Percentiles rank a stretch among this genome's conserved stretches.
phyloP scores from a whole-genome alignment of 1,140 invertebrate genomes.

The Philotrypesis tridentata region DNA sequence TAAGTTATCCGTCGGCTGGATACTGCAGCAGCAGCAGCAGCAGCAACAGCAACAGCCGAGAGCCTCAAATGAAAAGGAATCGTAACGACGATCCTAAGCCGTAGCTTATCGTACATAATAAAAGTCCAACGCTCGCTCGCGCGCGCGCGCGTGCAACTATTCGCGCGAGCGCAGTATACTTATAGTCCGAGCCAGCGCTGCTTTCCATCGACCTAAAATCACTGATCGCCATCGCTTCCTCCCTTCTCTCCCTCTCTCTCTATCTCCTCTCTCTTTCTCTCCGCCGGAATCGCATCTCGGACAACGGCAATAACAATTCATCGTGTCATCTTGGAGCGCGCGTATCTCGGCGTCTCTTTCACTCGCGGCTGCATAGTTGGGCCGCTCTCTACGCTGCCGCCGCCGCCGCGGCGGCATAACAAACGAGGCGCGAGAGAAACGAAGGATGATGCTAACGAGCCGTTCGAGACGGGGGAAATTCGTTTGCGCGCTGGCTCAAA shows the following conservation, averaged over 20 bases:
- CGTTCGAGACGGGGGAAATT: neutral
- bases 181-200: neutral
- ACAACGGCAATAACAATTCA: neutral
- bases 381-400: too few species aligned
- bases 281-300: neutral
- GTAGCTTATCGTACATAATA: too few species aligned
- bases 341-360: neutral
- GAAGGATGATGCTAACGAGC: neutral
- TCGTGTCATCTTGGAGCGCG: neutral
- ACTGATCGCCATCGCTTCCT: neutral
- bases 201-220: conserved; percentile 27
- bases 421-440: neutral
- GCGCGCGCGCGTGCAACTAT: neutral
- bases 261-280: conserved; percentile 18
- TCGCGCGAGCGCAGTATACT: neutral
- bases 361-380: too few species aligned
- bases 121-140: neutral
- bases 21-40: too few species aligned
- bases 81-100: conserved; percentile 9
- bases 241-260: conserved; percentile 15
- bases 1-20: neutral
- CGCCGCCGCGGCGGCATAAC: too few species aligned
- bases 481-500: neutral
- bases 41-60: too few species aligned
- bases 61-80: neutral